These are phyloP conservation scores for Listronotus bonariensis DNA, from an alignment of 1,140 invertebrate genomes.

Conservation along the genomic window DNA sequence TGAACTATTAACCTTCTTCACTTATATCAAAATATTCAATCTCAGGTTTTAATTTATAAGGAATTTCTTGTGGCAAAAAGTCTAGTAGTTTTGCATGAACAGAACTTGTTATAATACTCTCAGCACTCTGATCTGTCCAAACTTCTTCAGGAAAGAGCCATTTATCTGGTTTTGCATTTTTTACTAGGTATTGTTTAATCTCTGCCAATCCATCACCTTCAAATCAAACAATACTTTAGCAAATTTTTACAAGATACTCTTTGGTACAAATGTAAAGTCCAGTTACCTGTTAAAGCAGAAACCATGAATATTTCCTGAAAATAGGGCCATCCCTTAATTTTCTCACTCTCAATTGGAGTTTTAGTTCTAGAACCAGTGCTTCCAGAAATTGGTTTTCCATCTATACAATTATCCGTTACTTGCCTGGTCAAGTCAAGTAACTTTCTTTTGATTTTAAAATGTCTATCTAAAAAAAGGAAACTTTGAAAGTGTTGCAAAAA, in stretches of 20 bases:
- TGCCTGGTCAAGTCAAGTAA: conserved; percentile 71
- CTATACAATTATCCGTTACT: conserved; percentile 69
- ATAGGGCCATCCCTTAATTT: conserved; percentile 66
- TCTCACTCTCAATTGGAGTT: conserved; percentile 27
- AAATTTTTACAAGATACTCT: neutral
- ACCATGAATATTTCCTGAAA: conserved; percentile 89
- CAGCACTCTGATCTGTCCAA: conserved; percentile 73
- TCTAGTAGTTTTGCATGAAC: conserved; percentile 82
- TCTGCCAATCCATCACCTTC: conserved; percentile 47
- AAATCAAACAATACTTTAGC: conserved; percentile 12
- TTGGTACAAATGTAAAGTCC: neutral
- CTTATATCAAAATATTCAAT: conserved; percentile 70
- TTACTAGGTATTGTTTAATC: conserved; percentile 73
- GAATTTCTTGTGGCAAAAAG: conserved; percentile 78
- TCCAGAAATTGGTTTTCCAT: conserved; percentile 53
- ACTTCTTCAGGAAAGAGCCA: conserved; percentile 70
- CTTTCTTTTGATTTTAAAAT: conserved; percentile 70
- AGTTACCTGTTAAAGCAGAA: conserved; percentile 76
- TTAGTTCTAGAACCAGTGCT: conserved; percentile 10
- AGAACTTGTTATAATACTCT: conserved; percentile 70
- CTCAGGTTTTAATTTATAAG: conserved; percentile 71
- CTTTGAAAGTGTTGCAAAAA: neutral
- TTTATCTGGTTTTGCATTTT: conserved; percentile 63
- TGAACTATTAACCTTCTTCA: conserved; percentile 54
- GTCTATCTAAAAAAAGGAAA: conserved; percentile 70